phyloP scores from a whole-genome alignment of 2,797 vertebrate species.

The Dermochelys coriacea region DNA sequence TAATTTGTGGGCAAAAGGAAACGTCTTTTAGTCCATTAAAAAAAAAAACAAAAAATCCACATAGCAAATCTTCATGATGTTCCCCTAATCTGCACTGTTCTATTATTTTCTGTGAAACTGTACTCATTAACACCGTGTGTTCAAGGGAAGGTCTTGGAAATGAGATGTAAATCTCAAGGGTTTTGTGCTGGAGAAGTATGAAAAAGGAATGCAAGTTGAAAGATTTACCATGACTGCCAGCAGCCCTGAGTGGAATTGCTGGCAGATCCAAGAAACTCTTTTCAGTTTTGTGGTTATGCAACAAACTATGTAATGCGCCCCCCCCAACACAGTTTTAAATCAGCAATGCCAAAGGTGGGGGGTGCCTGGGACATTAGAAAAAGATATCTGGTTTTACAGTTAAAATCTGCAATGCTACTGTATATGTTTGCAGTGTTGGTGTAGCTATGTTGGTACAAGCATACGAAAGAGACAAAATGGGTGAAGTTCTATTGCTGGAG shows the following conservation, averaged over 20 bases:
- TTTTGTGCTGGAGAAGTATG: background rate
- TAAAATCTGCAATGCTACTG: too few species aligned
- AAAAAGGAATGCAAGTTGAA: conserved; percentile 2
- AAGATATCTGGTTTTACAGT: too few species aligned
- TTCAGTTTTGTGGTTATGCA: background rate
- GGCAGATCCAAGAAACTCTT: conserved; percentile 11
- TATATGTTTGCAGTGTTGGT: too few species aligned
- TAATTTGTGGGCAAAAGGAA: background rate
- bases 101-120: background rate
- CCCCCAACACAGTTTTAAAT: background rate
- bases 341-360: background rate
- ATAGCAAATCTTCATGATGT: background rate
- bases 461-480: too few species aligned
- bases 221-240: background rate
- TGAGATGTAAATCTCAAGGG: background rate
- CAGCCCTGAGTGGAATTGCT: background rate
- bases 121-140: background rate
- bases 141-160: background rate
- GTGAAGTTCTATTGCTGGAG: too few species aligned
- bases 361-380: background rate
- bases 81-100: background rate
- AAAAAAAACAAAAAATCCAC: background rate
- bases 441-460: too few species aligned
- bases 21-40: background rate
- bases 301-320: background rate